phyloP scores from a whole-genome alignment of 2,113 vertebrate species.

The Crotalus viridis region DNA sequence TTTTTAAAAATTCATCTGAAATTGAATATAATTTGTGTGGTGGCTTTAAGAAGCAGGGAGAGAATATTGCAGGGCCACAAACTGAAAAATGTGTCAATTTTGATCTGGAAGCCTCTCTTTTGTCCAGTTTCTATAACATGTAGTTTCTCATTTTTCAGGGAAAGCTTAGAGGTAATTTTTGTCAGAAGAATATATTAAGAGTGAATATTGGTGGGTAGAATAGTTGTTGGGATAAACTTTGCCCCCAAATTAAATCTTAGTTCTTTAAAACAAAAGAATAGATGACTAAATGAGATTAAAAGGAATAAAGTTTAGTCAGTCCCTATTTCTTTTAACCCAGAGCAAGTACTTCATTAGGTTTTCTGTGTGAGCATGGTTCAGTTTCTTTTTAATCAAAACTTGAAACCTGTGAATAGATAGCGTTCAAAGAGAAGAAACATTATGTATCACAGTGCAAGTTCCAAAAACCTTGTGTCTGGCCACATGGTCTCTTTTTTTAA shows the following conservation, averaged over 20 bases:
- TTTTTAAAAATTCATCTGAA: neutral
- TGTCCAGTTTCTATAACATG: neutral
- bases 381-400: neutral
- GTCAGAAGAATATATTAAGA: neutral
- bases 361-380: neutral
- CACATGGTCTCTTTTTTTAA: neutral
- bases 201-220: neutral
- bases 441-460: neutral
- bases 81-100: neutral
- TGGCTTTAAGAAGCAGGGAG: neutral
- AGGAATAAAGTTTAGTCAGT: neutral
- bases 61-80: neutral
- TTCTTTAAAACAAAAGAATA: neutral
- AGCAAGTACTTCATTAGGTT: too few species aligned
- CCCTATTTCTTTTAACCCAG: neutral
- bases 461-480: neutral
- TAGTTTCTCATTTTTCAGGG: neutral
- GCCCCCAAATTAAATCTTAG: neutral
- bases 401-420: neutral
- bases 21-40: neutral
- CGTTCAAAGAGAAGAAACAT: neutral
- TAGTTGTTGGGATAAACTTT: neutral
- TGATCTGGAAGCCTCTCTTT: neutral
- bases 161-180: neutral
- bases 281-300: neutral